Conservation (phyloP, 2,113 vertebrate genomes). For the Solenodon paradoxus region DNA sequence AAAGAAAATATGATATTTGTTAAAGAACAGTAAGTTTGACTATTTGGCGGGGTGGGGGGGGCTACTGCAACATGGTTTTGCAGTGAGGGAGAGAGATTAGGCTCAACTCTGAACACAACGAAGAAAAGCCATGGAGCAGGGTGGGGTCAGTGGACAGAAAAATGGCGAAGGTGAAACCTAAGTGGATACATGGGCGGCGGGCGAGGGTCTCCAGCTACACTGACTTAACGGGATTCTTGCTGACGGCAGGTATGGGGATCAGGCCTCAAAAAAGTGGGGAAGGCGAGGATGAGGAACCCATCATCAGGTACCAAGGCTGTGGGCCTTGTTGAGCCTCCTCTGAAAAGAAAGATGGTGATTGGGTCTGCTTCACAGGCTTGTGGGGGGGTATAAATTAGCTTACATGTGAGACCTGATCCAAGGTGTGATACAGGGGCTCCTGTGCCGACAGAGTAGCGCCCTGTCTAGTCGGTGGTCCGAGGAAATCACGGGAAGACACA, state of each 20-base stretch:
- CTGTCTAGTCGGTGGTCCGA: too few relatives aligned
- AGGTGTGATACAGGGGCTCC: too few relatives aligned
- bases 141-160: background rate
- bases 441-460: too few relatives aligned
- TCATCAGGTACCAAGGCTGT: too few relatives aligned
- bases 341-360: background rate
- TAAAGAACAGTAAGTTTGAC: background rate
- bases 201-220: background rate
- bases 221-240: background rate
- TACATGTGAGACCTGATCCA: rapidly evolving
- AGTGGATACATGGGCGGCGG: background rate
- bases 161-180: background rate
- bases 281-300: too few relatives aligned
- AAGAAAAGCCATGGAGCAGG: background rate
- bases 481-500: too few relatives aligned
- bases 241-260: too few relatives aligned
- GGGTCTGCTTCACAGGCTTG: background rate
- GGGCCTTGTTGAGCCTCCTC: background rate
- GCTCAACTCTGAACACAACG: background rate
- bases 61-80: rapidly evolving
- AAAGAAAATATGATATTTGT: background rate
- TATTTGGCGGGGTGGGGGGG: rapidly evolving
- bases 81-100: background rate
- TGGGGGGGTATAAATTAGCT: background rate
- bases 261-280: too few relatives aligned